A percentile compares a stretch with the other conserved stretches of the same genome.
phyloP scores from a whole-genome alignment of 2,113 vertebrate genomes.

The Bujurquina vittata region DNA sequence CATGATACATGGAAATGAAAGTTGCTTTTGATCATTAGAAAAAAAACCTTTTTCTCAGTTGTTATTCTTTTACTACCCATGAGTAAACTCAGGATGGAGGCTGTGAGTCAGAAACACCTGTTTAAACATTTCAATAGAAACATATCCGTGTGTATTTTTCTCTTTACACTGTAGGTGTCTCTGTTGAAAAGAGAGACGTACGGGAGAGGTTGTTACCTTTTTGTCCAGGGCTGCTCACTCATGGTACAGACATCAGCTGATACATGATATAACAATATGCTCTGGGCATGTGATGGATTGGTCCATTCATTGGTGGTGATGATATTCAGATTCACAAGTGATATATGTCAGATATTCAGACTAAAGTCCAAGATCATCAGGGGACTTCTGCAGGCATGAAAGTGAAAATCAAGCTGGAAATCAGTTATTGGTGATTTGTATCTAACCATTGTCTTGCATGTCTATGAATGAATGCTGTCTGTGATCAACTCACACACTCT shows the following conservation, averaged over 20 bases:
- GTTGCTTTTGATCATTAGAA: not conserved
- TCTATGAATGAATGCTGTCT: constrained; percentile 36
- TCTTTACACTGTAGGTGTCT: constrained; percentile 77
- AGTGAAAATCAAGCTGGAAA: constrained; percentile 46
- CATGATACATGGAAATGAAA: not conserved
- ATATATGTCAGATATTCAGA: constrained; percentile 20
- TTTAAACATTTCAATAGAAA: constrained; percentile 45
- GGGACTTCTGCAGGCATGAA: constrained; percentile 12
- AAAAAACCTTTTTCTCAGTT: not conserved
- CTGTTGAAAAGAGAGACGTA: constrained; percentile 78
- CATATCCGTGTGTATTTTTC: constrained; percentile 71
- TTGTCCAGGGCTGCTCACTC: constrained; percentile 67
- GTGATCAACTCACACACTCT: constrained; percentile 45
- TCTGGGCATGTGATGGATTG: constrained; percentile 36
- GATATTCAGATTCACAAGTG: constrained; percentile 44
- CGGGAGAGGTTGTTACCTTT: constrained; percentile 77
- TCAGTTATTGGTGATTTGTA: constrained; percentile 56
- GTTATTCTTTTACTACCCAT: not conserved
- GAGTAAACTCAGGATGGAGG: not conserved
- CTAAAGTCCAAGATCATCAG: constrained; percentile 38
- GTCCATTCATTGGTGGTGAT: constrained; percentile 58
- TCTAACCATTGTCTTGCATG: constrained; percentile 69
- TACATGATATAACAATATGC: constrained; percentile 22
- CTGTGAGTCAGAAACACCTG: constrained; percentile 26
- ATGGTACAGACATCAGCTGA: constrained; percentile 71